Conservation (phyloP, 1,140 invertebrate genomes). For the Oryctes rhinoceros region DNA sequence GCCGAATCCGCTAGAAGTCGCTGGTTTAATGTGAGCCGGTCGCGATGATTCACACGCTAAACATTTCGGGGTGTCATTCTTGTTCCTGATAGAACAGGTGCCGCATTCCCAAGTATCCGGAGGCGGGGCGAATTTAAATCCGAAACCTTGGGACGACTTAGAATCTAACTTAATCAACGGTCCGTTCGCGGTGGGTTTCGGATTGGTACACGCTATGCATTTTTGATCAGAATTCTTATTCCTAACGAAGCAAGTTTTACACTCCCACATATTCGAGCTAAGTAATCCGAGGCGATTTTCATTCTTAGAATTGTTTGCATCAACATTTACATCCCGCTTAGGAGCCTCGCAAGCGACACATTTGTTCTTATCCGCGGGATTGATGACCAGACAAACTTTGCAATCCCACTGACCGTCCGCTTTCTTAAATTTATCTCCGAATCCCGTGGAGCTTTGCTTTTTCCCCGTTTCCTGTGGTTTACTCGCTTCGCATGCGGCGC, state of each 20-base stretch:
- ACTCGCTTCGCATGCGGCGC: conserved; percentile 69
- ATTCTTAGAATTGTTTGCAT: conserved; percentile 50
- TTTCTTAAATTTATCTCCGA: conserved; percentile 58
- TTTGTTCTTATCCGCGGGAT: conserved; percentile 64
- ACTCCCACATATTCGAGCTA: conserved; percentile 68
- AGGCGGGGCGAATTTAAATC: conserved; percentile 55
- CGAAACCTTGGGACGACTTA: conserved; percentile 47
- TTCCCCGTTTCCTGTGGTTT: conserved; percentile 56
- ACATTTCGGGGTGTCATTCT: conserved; percentile 67
- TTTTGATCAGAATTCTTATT: conserved; percentile 65
- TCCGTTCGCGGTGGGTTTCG: conserved; percentile 62
- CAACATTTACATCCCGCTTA: conserved; percentile 52
- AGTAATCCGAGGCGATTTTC: conserved; percentile 57
- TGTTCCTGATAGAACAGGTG: conserved; percentile 73
- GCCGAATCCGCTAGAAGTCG: conserved; percentile 45
- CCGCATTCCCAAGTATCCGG: conserved; percentile 70
- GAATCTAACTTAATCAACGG: conserved; percentile 41
- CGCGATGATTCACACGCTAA: conserved; percentile 69
- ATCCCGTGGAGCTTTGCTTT: not conserved
- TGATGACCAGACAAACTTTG: conserved; percentile 65
- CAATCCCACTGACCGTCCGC: conserved; percentile 64
- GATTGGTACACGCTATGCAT: conserved; percentile 68
- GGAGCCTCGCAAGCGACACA: conserved; percentile 64
- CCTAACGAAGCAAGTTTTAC: conserved; percentile 67
- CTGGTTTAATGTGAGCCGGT: conserved; percentile 54